Percentiles rank a stretch among this genome's conserved stretches.
Evolutionary conservation across 2,888 invertebrate species (phyloP).

Genomic region (Dasypolia templi): DNA sequence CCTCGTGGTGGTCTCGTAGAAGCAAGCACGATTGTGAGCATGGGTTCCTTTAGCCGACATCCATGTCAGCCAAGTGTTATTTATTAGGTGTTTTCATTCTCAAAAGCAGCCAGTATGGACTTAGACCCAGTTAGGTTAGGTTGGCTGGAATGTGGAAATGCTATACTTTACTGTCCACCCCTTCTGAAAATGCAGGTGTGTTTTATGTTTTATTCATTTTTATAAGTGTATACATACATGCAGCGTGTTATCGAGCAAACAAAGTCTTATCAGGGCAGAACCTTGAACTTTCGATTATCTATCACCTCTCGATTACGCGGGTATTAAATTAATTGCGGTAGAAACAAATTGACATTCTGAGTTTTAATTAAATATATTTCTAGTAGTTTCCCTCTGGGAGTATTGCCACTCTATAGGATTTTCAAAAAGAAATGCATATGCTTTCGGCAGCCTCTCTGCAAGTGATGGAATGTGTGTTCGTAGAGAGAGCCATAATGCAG

Average conservation of each 20-base stretch:
- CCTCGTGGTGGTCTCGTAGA: background rate
- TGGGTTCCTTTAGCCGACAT: too few relatives aligned
- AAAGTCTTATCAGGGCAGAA: constrained; percentile 23
- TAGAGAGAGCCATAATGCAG: too few relatives aligned
- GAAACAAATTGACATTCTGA: background rate
- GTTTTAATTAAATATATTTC: background rate
- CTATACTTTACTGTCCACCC: background rate
- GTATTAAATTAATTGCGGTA: background rate
- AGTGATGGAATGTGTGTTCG: too few relatives aligned
- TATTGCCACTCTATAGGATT: background rate
- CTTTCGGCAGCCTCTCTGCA: too few relatives aligned
- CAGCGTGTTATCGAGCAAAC: background rate
- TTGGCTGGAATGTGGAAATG: background rate
- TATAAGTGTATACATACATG: background rate
- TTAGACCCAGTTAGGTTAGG: background rate
- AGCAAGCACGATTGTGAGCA: background rate
- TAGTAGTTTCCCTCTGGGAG: background rate
- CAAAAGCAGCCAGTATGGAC: background rate
- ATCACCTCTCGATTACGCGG: background rate
- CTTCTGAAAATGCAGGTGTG: background rate
- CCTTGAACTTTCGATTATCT: constrained; percentile 23
- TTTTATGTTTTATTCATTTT: background rate
- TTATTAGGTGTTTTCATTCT: background rate
- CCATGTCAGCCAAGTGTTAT: background rate
- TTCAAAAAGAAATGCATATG: background rate